Evolutionary conservation across 2,113 vertebrate species (phyloP).

Genomic region (Tamias sibiricus): DNA sequence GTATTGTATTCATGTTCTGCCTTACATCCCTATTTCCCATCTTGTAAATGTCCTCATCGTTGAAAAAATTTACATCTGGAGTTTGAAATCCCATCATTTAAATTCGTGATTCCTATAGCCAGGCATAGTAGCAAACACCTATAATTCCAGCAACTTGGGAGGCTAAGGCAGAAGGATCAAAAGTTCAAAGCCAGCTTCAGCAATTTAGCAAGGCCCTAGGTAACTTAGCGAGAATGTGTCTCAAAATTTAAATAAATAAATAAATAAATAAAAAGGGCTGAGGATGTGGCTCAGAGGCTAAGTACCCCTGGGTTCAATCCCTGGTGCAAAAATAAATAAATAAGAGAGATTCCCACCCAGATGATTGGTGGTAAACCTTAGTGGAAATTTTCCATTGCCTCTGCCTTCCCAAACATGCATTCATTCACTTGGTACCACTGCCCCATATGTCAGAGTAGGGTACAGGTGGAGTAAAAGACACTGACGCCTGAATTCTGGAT

Average conservation of each 20-base stretch:
- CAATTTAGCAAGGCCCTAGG: no score
- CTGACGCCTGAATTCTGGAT: background rate
- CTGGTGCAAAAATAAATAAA: no score
- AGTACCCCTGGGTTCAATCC: no score
- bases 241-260: no score
- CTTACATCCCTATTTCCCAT: rapidly evolving
- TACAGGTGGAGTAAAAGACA: background rate
- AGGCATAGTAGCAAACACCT: no score
- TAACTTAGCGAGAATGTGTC: no score
- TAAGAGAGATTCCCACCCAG: background rate
- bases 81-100: slow-evolving; percentile 22
- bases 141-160: no score
- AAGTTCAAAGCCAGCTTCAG: no score
- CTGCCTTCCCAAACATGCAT: background rate
- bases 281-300: no score
- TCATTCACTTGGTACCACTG: background rate
- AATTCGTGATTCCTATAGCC: background rate
- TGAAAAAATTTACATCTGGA: background rate
- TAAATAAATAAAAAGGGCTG: no score
- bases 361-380: background rate
- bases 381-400: slow-evolving; percentile 6
- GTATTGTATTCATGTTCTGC: background rate
- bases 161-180: no score
- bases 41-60: background rate
- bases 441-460: background rate